These are phyloP conservation scores for Protaetia brevitarsis DNA, from an alignment of 1,140 invertebrate species.

Conservation along the genomic window DNA sequence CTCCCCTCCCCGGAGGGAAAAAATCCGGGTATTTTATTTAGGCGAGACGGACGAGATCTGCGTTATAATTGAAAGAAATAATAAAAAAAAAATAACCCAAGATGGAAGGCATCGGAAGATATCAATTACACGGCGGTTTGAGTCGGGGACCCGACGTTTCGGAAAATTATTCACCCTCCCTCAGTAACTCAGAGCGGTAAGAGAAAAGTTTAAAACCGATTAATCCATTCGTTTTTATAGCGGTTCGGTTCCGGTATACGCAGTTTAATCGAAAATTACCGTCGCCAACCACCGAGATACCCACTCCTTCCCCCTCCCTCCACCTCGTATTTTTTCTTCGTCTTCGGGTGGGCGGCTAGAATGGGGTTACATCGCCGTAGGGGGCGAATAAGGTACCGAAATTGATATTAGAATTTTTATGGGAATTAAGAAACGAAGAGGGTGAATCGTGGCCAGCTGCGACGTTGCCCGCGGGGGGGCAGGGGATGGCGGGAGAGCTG, in stretches of 20 bases:
- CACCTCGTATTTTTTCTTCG: not conserved
- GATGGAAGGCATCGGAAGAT: not conserved
- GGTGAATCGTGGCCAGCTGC: not conserved
- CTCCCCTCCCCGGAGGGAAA: not conserved
- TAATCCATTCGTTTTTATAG: constrained; percentile 13
- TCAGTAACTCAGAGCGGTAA: not conserved
- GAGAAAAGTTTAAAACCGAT: constrained; percentile 22
- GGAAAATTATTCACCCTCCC: constrained; percentile 12
- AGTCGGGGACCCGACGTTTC: not conserved
- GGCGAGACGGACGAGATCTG: not conserved
- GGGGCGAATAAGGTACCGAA: not conserved
- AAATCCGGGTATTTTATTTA: too few relatives aligned
- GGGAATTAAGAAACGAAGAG: constrained; percentile 14
- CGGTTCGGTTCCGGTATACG: not conserved
- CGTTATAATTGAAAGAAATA: constrained; percentile 14
- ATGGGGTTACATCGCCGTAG: not conserved
- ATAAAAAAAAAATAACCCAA: not conserved
- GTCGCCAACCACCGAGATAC: not conserved
- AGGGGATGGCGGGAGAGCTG: not conserved
- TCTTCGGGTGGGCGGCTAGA: not conserved
- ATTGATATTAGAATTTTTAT: constrained; percentile 23
- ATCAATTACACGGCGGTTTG: constrained; percentile 18
- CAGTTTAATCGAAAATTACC: constrained; percentile 19
- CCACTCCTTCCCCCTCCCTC: not conserved
- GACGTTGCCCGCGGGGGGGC: not conserved